phyloP scores from a whole-genome alignment of 2,797 vertebrate genomes.

The Manis pentadactyla region DNA sequence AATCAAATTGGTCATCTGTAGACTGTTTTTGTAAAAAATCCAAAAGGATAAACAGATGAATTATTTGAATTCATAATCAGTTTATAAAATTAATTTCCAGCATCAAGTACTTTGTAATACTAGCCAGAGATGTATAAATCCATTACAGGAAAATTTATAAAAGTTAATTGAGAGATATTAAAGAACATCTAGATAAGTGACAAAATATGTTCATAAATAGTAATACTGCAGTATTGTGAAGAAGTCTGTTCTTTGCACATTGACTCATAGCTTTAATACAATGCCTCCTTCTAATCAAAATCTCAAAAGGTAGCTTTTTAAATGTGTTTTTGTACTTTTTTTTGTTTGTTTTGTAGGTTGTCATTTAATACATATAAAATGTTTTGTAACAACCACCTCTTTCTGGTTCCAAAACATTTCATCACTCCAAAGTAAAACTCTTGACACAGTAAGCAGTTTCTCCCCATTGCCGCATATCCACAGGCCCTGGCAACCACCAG shows the following conservation, averaged over 20 bases:
- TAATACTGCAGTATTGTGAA: background rate
- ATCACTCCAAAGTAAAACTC: background rate
- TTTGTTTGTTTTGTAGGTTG: background rate
- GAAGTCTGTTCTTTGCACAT: background rate
- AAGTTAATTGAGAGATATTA: background rate
- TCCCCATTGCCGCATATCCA: background rate
- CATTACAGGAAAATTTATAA: background rate
- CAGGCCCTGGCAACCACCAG: background rate
- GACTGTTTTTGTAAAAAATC: background rate
- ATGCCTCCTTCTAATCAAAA: background rate
- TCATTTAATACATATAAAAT: background rate
- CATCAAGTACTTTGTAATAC: background rate
- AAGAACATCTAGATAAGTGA: background rate
- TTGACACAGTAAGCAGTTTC: background rate
- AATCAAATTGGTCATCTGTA: background rate
- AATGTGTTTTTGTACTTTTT: background rate
- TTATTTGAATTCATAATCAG: background rate
- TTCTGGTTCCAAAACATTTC: background rate
- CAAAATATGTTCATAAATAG: background rate
- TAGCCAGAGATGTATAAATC: background rate
- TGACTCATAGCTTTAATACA: background rate
- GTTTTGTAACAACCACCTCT: background rate
- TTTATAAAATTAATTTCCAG: conserved; percentile 1
- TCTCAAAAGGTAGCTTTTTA: background rate
- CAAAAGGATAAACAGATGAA: background rate